Evolutionary conservation across 2,888 invertebrate genomes (phyloP).

Genomic region (Unio pictorum): DNA sequence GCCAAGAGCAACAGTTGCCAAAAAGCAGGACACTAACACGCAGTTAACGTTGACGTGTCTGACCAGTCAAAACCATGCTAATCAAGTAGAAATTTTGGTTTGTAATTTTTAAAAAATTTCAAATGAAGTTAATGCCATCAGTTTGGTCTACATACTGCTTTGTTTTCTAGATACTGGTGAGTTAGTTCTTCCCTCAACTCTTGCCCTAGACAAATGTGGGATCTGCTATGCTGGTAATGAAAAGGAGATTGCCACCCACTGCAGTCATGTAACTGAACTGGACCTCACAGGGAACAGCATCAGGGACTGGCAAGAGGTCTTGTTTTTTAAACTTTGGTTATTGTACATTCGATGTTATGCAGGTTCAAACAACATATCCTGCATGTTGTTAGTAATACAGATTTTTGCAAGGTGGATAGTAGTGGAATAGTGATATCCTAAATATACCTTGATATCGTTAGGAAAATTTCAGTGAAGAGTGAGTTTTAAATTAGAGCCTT

Average conservation of each 20-base stretch:
- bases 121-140: not conserved
- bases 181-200: constrained; percentile 65
- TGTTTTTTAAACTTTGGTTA: too few relatives aligned
- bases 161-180: constrained; percentile 37
- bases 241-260: constrained; percentile 66
- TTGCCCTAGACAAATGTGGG: constrained; percentile 92
- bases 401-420: too few relatives aligned
- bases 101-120: not conserved
- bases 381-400: too few relatives aligned
- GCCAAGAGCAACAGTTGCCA: too few relatives aligned
- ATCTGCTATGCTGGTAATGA: constrained; percentile 86
- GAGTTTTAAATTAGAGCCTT: too few relatives aligned
- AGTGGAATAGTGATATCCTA: too few relatives aligned
- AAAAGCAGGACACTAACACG: too few relatives aligned
- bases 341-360: not conserved
- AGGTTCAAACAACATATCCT: not conserved
- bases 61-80: too few relatives aligned
- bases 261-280: constrained; percentile 86
- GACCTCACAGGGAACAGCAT: constrained; percentile 95
- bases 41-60: too few relatives aligned
- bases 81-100: not conserved
- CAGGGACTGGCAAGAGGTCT: constrained; percentile 88
- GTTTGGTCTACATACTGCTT: constrained; percentile 1
- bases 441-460: too few relatives aligned
- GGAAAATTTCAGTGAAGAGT: too few relatives aligned